Evolutionary conservation across 2,888 invertebrate genomes (phyloP).

Genomic region (Drosophila limbata): DNA sequence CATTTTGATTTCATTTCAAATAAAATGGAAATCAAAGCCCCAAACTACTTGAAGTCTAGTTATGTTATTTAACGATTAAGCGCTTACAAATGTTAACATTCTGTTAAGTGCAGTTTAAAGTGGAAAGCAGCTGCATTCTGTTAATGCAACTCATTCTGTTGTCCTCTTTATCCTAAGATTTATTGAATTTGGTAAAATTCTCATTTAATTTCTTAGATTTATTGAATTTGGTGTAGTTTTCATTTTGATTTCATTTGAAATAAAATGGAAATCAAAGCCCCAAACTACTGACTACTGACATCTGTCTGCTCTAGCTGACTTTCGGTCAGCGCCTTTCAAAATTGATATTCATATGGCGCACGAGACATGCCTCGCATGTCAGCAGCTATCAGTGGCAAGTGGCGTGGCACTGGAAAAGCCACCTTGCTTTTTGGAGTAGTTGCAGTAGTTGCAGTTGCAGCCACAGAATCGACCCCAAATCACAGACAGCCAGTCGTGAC

Average conservation of each 20-base stretch:
- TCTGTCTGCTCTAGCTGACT: constrained; percentile 2
- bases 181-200: neutral
- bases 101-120: neutral
- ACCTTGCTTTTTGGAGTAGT: constrained; percentile 17
- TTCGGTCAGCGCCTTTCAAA: constrained; percentile 35
- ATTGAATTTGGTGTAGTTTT: neutral
- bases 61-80: neutral
- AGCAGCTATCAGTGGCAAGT: constrained; percentile 30
- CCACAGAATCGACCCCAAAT: constrained; percentile 61
- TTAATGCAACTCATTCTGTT: neutral
- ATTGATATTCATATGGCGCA: constrained; percentile 61
- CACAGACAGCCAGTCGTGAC: constrained; percentile 55
- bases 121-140: neutral
- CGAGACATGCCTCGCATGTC: constrained; percentile 42
- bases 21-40: neutral
- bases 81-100: neutral
- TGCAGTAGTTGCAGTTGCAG: constrained; percentile 39
- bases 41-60: neutral
- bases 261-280: neutral
- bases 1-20: neutral
- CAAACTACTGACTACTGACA: neutral
- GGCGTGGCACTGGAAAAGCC: neutral
- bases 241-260: neutral
- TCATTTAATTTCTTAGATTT: neutral
- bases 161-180: neutral